Evolutionary conservation across 1,140 invertebrate genomes (phyloP).

Genomic region (Solen grandis): DNA sequence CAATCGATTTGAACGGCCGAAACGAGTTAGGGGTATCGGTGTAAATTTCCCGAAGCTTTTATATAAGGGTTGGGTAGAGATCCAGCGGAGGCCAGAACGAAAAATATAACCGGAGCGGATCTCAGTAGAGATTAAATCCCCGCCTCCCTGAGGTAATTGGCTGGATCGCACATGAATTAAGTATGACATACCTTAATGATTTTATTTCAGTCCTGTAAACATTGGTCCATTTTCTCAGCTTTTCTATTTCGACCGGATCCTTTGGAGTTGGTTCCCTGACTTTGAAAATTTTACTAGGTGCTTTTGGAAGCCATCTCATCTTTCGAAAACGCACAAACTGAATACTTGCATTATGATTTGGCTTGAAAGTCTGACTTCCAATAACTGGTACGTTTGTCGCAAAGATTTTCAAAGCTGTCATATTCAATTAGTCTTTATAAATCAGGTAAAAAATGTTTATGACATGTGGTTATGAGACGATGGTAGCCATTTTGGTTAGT

Average conservation of each 20-base stretch:
- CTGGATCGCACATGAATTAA: no score
- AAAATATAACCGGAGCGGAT: no score
- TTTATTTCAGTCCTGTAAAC: constrained; percentile 61
- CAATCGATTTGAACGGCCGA: no score
- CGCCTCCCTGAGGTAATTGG: no score
- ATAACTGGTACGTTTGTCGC: no score
- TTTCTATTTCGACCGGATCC: constrained; percentile 58
- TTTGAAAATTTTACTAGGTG: constrained; percentile 67
- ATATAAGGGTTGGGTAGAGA: no score
- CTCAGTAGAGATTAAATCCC: no score
- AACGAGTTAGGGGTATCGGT: no score
- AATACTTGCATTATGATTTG: not conserved
- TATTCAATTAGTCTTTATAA: not conserved
- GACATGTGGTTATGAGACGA: not conserved
- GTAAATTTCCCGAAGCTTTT: no score
- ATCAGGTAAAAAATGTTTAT: not conserved
- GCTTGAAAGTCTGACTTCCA: no score
- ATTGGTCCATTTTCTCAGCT: constrained; percentile 46
- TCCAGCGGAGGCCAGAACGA: no score
- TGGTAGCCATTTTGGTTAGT: not conserved
- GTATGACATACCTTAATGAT: constrained; percentile 59
- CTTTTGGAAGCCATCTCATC: constrained; percentile 63
- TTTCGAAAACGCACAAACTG: constrained; percentile 63
- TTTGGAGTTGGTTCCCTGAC: constrained; percentile 67
- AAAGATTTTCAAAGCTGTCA: not conserved